Evolutionary conservation across 30 jellyfish, hydroid and myxozoan species (phyloP), one percentile per base, ranked within the genome.

Genomic region (Chrysaora quinquecirrha): DNA sequence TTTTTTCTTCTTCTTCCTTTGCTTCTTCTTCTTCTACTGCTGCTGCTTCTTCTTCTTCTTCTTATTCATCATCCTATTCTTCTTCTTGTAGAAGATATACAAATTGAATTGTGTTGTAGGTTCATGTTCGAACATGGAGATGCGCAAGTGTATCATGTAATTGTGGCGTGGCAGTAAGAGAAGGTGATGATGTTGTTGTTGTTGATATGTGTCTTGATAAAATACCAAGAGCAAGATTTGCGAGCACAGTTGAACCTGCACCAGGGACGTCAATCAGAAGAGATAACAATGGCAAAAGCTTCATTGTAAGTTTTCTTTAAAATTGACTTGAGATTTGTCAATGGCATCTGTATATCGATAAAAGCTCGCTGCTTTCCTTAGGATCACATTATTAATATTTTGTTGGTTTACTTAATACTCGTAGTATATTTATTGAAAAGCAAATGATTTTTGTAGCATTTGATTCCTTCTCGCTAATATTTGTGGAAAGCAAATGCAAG

Each of bases 181-280:
- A 91, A 91, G 98, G 98, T 4, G 95, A 91, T 85, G 98, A 91
- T 76, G 95, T 86, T 60, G 60, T 84, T 10, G 92, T 91, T 22
- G 91, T 91, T 30, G 98, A 91, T 79, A 91, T 91, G 98, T 91
- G 98, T 78, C 72, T 96, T 3, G 98, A 84, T 61, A 65, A 71
- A 28, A 73, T 91, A 25, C 98, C 98, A 12, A 65, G 98, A 20
- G 98, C 96, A 3, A 38, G 95, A 32, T 91, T 78, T 66, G 96
- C 98, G 18, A 82, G 96, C 78, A 84, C 85, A 28, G 76, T 43
- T 33, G 82, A 85, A 61, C 98, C 98, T 34, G 95, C 91, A 34
- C 72, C 34, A 16, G 98, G 96, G 14, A 82, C 96, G 1, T 66
- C 89, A 1, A 48, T 91, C 10, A 76, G 62, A 34, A 73, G 98